These are phyloP conservation scores for Loripinus fragilis DNA, from an alignment of 2,888 invertebrate species.

Conservation along the genomic window DNA sequence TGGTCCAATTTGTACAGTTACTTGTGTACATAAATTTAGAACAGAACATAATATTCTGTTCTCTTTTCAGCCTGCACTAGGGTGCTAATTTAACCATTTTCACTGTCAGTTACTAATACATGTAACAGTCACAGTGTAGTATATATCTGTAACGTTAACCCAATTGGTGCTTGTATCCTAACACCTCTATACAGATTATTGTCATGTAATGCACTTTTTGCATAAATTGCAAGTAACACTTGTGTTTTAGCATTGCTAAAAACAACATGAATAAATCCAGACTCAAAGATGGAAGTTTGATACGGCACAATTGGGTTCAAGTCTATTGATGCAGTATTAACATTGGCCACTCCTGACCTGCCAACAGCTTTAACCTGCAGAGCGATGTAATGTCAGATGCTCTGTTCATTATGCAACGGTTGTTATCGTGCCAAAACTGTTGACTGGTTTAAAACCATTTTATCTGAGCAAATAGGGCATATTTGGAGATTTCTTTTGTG, in stretches of 20 bases:
- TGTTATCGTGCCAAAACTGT: not conserved
- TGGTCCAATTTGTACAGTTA: conserved; percentile 48
- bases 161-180: too few relatives aligned
- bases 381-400: too few relatives aligned
- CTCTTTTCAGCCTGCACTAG: not conserved
- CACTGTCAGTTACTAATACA: not conserved
- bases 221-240: too few relatives aligned
- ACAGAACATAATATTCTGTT: not conserved
- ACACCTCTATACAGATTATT: too few relatives aligned
- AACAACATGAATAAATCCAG: too few relatives aligned
- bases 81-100: not conserved
- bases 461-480: conserved; percentile 20
- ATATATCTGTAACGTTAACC: not conserved
- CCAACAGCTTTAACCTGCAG: not conserved
- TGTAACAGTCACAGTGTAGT: not conserved
- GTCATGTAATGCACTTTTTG: too few relatives aligned
- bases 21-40: not conserved
- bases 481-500: not conserved
- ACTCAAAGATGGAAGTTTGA: too few relatives aligned
- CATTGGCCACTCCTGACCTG: not conserved
- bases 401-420: too few relatives aligned
- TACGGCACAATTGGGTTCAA: too few relatives aligned
- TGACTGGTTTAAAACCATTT: not conserved
- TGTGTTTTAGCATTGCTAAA: too few relatives aligned
- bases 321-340: conserved; percentile 10